Base-by-base conservation (phyloP, 1,140 invertebrate species). In the Rhagoletis zephyria region DNA sequence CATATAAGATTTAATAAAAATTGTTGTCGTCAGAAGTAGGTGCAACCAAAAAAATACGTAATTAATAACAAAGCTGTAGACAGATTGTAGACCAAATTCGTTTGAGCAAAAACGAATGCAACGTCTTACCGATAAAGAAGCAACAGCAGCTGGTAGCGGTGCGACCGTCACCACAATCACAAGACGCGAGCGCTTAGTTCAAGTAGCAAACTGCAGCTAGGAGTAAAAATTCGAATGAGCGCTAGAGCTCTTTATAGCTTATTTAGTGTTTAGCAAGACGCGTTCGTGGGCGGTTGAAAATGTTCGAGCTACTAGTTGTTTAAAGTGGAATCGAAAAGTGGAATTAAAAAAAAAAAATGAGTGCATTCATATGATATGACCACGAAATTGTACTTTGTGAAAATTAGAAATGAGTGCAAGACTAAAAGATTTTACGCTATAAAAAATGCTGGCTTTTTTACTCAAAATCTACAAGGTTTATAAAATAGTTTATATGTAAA, bases 261-360 rank as follows among this genome's bases (percentile, higher is more conserved):
- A 56, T 10, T 81, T 42, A 81, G 74, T 81, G 48, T 74, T 74
- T 4, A 74, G 9, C 56, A n/a, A 81, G n/a, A 56, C 74, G 48
- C 74, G 74, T 81, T 56, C 74, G 74, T 81, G n/a, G n/a, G 19
- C 48, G 74, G 48, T 81, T 56, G 7, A 30, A 19, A 77, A 81
- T 7, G 6, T 59, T 0, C 5, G 16, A 48, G 48, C 3, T 48
- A n/a, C 3, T 48, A 12, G 3, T 81, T 42, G 74, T 77, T 51
- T 51, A 56, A 77, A 77, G 61, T 63, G 61, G 61, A 63, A 63
- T 63, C 12, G n/a, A 63, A 63, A 63, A 0, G 12, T 63, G n/a
- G 12, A 7, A n/a, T 7, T 56, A 2, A 10, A 56, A 56, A 56
- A 56, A 56, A 7, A 56, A 56, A 56, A 56, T 7, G 5, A 56